Evolutionary conservation across 2,888 invertebrate genomes (phyloP).

Genomic region (Panzeria rudis): DNA sequence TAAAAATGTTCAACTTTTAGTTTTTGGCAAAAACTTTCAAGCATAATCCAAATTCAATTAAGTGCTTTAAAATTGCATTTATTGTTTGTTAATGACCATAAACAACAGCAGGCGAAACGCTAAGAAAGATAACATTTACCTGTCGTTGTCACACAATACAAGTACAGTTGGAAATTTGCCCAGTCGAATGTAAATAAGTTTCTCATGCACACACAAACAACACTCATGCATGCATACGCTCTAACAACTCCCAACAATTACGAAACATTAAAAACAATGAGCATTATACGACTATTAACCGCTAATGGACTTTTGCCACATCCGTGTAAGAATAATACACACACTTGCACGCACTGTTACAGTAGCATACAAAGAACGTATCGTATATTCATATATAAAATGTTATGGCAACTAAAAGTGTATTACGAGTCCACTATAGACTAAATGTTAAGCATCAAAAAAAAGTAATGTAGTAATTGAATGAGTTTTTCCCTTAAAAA

Average conservation of each 20-base stretch:
- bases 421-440: not conserved
- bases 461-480: conserved; percentile 26
- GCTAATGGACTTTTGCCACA: conserved; percentile 71
- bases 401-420: conserved; percentile 9
- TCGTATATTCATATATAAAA: not conserved
- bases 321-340: conserved; percentile 1
- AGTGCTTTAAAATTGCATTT: conserved; percentile 32
- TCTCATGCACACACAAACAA: not conserved
- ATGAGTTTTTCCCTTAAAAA: conserved; percentile 24
- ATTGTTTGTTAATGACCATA: conserved; percentile 32
- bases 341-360: not conserved
- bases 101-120: conserved; percentile 10
- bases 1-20: no score
- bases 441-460: not conserved
- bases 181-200: not conserved
- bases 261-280: conserved; percentile 54
- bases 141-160: conserved; percentile 13
- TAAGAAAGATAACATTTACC: conserved; percentile 26
- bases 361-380: not conserved
- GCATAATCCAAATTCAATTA: conserved; percentile 8
- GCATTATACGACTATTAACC: conserved; percentile 61
- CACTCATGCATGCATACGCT: not conserved
- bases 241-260: not conserved
- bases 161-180: conserved; percentile 6
- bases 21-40: not conserved